These are phyloP conservation scores for Torymus tubicola DNA, from an alignment of 2,888 invertebrate genomes.

Conservation along the genomic window DNA sequence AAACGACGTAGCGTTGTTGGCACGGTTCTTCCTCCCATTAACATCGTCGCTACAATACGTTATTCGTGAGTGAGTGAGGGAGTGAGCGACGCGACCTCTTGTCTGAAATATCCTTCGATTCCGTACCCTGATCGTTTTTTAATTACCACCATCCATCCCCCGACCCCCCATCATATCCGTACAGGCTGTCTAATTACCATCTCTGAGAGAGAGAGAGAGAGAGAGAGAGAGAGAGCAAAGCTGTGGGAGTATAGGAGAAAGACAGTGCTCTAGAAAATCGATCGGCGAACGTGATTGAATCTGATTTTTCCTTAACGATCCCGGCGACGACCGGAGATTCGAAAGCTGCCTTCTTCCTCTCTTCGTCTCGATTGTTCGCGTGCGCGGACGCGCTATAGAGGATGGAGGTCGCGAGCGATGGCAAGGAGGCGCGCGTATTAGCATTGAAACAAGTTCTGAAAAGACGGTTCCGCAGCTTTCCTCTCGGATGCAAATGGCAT, in stretches of 20 bases:
- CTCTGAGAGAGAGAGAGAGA: no score
- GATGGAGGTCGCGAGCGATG: neutral
- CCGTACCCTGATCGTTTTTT: conserved; percentile 41
- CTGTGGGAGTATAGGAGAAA: no score
- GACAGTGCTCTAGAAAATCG: neutral
- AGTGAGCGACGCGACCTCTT: no score
- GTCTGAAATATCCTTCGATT: neutral
- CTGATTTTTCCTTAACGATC: conserved; percentile 42
- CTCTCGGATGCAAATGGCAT: conserved; percentile 40
- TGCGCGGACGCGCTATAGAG: neutral
- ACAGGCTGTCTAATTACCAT: conserved; percentile 27
- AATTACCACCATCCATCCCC: no score
- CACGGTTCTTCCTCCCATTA: no score
- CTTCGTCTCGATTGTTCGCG: neutral
- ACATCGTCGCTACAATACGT: no score
- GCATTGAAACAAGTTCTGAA: conserved; percentile 54
- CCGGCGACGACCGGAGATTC: conserved; percentile 30
- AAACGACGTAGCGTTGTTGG: no score
- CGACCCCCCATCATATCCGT: conserved; percentile 31
- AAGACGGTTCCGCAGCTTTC: neutral
- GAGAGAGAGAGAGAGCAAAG: no score
- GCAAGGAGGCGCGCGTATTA: conserved; percentile 33
- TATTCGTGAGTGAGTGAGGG: no score
- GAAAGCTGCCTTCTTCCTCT: conserved; percentile 13
- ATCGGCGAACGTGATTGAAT: conserved; percentile 45